These are phyloP conservation scores for Cinclus cinclus DNA, from an alignment of 2,113 vertebrate genomes.

Conservation along the genomic window DNA sequence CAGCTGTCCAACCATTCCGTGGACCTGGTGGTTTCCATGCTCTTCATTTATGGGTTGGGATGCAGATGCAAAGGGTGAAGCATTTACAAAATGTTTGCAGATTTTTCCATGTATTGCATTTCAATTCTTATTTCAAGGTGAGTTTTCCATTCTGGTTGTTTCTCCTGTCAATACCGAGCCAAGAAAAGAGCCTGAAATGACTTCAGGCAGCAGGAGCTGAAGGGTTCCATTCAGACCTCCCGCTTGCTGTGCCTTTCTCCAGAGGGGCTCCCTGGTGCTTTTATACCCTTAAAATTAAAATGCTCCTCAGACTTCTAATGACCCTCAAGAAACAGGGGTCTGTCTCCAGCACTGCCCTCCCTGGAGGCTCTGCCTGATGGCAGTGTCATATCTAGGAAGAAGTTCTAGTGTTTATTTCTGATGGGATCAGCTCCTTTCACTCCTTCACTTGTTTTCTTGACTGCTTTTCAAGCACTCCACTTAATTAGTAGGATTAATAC, in stretches of 20 bases:
- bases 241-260: neutral
- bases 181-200: neutral
- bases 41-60: neutral
- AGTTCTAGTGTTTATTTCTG: slow-evolving; percentile 5
- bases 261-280: neutral
- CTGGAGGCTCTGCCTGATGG: neutral
- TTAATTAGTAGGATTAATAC: slow-evolving; percentile 52
- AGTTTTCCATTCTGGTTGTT: neutral
- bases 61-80: neutral
- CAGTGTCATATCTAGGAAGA: slow-evolving; percentile 21
- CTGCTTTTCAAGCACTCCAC: slow-evolving; percentile 3
- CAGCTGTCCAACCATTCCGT: neutral
- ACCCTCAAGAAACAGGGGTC: neutral
- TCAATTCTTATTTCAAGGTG: neutral
- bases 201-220: neutral
- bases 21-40: neutral
- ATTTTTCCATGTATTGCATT: neutral
- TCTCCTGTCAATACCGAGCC: neutral
- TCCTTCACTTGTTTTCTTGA: slow-evolving; percentile 4
- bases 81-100: neutral
- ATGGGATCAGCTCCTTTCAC: slow-evolving; percentile 7
- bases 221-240: neutral
- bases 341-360: neutral
- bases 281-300: neutral
- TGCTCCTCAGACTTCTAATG: neutral